A percentile compares a stretch with the other conserved stretches of the same genome.
Evolutionary conservation across 1,140 invertebrate species (phyloP).

Genomic region (Drosophila dunni): DNA sequence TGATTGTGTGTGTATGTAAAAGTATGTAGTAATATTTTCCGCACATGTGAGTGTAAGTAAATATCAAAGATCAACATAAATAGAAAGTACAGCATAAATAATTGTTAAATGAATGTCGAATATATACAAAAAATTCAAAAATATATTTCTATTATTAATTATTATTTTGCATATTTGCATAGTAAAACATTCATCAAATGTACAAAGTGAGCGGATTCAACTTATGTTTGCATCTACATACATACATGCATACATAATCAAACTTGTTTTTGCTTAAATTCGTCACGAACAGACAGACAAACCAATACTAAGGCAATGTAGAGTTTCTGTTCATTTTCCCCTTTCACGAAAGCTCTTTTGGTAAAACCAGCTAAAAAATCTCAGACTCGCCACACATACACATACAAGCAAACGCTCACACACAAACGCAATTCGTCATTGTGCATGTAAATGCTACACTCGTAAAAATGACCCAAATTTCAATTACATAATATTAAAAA

Average conservation of each 20-base stretch:
- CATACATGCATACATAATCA: conserved; percentile 50
- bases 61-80: conserved; percentile 13
- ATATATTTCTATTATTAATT: background rate
- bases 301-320: conserved; percentile 39
- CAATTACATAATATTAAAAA: conserved; percentile 76
- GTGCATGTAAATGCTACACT: conserved; percentile 78
- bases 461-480: conserved; percentile 82
- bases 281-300: conserved; percentile 32
- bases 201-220: conserved; percentile 27
- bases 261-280: conserved; percentile 70
- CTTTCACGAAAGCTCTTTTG: conserved; percentile 80
- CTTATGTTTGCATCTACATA: conserved; percentile 21
- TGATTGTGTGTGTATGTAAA: conserved; percentile 18
- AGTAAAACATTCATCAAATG: conserved; percentile 2
- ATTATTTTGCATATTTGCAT: background rate
- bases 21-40: conserved; percentile 14
- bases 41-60: background rate
- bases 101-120: background rate
- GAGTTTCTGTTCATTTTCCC: conserved; percentile 64
- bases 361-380: conserved; percentile 69
- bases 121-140: background rate
- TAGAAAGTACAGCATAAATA: background rate
- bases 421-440: conserved; percentile 37
- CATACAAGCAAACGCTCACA: conserved; percentile 9
- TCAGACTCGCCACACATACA: conserved; percentile 43